These are phyloP conservation scores for Aphrocallistes beatrix DNA, from an alignment of 37 sponge, comb jelly and placozoan species.

Conservation along the genomic window DNA sequence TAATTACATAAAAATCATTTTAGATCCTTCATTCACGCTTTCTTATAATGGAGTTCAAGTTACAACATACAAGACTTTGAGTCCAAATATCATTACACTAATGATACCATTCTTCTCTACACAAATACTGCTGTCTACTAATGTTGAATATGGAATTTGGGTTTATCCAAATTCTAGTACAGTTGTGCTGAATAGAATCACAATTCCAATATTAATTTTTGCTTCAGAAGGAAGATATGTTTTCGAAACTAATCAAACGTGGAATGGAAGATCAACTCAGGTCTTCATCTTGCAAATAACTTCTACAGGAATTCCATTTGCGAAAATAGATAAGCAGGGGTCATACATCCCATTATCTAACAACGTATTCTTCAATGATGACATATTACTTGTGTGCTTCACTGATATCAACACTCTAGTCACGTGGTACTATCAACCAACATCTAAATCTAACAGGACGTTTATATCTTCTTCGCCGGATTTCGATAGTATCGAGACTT, in stretches of 20 bases:
- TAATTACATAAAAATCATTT: neutral
- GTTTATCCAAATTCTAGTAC: neutral
- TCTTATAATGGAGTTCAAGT: neutral
- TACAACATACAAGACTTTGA: neutral
- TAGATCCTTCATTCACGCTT: neutral
- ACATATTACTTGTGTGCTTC: neutral
- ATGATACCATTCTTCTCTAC: neutral
- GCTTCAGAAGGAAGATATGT: neutral
- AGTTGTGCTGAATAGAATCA: neutral
- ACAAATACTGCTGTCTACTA: neutral
- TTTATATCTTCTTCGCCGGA: neutral
- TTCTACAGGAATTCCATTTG: neutral
- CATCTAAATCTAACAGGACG: no score
- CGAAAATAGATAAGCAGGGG: neutral
- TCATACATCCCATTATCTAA: neutral
- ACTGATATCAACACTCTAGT: neutral
- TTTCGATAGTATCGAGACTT: neutral
- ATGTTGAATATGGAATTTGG: neutral
- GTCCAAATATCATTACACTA: neutral
- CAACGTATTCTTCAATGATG: neutral
- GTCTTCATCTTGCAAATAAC: neutral
- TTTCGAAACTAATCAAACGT: neutral
- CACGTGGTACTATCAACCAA: neutral
- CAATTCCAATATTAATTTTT: neutral
- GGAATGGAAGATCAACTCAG: neutral